These are phyloP conservation scores for Pseudococcus jackbeardsleyi DNA, from an alignment of 2,888 invertebrate species.

Conservation along the genomic window DNA sequence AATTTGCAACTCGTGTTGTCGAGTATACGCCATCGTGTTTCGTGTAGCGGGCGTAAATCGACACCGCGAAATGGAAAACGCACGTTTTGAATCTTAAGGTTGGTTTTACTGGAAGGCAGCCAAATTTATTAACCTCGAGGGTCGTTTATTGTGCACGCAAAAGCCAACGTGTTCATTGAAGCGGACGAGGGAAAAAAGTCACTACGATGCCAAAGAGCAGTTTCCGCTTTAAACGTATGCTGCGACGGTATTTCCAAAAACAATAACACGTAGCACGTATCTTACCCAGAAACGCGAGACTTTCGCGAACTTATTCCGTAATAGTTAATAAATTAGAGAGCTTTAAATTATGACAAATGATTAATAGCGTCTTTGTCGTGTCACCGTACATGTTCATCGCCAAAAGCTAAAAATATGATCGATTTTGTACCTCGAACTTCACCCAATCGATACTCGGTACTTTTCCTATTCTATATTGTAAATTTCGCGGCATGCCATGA, in stretches of 20 bases:
- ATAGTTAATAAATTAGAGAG: conserved; percentile 27
- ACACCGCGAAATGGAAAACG: conserved; percentile 17
- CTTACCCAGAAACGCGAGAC: neutral
- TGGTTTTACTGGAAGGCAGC: conserved; percentile 25
- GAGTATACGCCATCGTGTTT: neutral
- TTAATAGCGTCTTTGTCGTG: neutral
- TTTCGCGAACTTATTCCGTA: conserved; percentile 9
- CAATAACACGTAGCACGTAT: neutral
- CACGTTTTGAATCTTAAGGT: conserved; percentile 35
- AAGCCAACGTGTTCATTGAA: conserved; percentile 3
- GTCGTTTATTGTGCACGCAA: conserved; percentile 38
- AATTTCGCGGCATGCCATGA: neutral
- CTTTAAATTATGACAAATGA: neutral
- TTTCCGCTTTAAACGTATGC: conserved; percentile 18
- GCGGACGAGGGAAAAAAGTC: neutral
- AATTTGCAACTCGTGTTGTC: conserved; percentile 10
- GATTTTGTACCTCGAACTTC: neutral
- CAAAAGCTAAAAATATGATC: conserved; percentile 30
- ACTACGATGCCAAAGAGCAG: conserved; percentile 22
- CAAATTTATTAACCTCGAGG: conserved; percentile 45
- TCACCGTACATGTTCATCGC: neutral
- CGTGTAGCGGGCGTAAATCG: neutral
- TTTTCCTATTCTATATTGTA: neutral
- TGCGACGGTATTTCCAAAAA: neutral
- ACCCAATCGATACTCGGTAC: neutral